Evolutionary conservation across 2,113 vertebrate genomes (phyloP).

Genomic region (Cygnus buccinator): DNA sequence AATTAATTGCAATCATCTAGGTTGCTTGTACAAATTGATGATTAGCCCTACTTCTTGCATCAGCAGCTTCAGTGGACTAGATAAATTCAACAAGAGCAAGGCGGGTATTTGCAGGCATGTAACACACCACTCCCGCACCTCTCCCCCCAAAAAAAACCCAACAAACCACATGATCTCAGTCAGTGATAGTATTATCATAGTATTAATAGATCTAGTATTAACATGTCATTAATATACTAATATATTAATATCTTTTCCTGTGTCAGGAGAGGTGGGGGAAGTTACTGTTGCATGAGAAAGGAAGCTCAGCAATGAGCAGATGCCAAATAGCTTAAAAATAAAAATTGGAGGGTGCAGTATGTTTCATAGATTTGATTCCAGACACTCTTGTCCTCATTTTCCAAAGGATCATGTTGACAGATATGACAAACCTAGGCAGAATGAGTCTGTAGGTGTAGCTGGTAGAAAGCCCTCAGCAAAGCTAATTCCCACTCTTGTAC

Average conservation of each 20-base stretch:
- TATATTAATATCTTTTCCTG: background rate
- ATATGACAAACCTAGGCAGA: background rate
- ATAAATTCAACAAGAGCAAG: background rate
- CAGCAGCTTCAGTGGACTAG: background rate
- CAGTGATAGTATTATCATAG: no score
- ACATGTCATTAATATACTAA: no score
- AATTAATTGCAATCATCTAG: background rate
- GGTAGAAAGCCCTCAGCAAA: background rate
- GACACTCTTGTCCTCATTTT: background rate
- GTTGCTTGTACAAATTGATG: rapidly evolving
- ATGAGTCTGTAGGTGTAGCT: background rate
- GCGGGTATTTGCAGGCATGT: no score
- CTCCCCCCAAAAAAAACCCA: no score
- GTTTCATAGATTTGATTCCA: background rate
- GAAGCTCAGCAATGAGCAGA: background rate
- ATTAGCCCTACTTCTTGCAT: background rate
- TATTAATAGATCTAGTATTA: no score
- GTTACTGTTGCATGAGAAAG: background rate
- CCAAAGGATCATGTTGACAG: background rate
- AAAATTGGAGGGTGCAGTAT: background rate
- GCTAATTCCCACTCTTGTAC: background rate
- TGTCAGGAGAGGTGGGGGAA: background rate
- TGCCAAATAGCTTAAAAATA: background rate
- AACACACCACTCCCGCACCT: no score
- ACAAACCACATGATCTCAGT: background rate